phyloP scores from a whole-genome alignment of 2,113 vertebrate species.

The Chrysochloris asiatica region DNA sequence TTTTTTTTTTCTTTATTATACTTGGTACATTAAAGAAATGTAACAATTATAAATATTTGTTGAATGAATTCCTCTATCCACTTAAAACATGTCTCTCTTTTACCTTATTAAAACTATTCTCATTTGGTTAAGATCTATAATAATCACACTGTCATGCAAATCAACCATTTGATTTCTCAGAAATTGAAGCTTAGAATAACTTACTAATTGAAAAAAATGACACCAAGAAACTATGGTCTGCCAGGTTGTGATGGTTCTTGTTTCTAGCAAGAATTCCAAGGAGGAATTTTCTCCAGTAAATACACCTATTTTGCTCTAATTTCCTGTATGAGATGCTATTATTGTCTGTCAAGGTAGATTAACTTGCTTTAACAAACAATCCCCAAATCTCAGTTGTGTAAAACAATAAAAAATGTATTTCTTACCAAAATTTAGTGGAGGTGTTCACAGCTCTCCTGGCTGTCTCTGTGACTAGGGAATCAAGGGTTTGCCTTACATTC shows the following conservation, averaged over 20 bases:
- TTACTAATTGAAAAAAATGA: conserved; percentile 15
- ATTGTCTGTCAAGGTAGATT: conserved; percentile 49
- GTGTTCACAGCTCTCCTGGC: conserved; percentile 11
- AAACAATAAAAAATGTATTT: conserved; percentile 62
- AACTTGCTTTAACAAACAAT: conserved; percentile 54
- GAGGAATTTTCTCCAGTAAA: neutral
- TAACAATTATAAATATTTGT: conserved; percentile 9
- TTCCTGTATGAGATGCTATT: conserved; percentile 3
- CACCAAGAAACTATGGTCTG: neutral
- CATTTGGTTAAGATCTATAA: neutral
- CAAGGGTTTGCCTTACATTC: neutral
- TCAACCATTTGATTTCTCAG: neutral
- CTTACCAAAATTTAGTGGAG: conserved; percentile 50
- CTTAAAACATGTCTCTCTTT: conserved; percentile 13
- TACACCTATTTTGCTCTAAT: neutral
- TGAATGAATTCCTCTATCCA: neutral
- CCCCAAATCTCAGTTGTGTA: conserved; percentile 38
- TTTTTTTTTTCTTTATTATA: neutral
- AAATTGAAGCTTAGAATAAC: neutral
- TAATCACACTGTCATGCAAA: neutral
- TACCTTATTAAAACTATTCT: conserved; percentile 9
- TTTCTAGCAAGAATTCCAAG: conserved; percentile 43
- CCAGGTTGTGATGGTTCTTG: neutral
- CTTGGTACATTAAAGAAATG: neutral
- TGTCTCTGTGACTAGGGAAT: neutral